Evolutionary conservation across 2,888 invertebrate genomes (phyloP).

Genomic region (Calephelis perditalis): DNA sequence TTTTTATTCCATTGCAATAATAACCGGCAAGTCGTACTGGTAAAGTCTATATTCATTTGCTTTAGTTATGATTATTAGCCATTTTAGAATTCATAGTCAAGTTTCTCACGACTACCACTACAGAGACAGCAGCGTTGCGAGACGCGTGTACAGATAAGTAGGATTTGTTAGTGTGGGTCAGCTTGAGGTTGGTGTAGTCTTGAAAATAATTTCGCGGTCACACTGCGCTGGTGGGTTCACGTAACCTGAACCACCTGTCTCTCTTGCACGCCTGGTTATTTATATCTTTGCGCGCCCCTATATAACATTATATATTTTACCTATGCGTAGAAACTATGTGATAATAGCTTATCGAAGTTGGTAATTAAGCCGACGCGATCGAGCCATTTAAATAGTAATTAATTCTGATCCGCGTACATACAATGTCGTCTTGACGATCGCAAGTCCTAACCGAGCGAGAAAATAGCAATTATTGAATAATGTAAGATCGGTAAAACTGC

Average conservation of each 20-base stretch:
- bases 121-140: conserved; percentile 60
- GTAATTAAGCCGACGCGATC: conserved; percentile 36
- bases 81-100: conserved; percentile 48
- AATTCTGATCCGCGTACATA: no score
- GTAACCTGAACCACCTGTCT: conserved; percentile 74
- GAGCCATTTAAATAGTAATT: conserved; percentile 21
- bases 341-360: conserved; percentile 38
- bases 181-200: conserved; percentile 72
- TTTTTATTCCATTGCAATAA: conserved; percentile 36
- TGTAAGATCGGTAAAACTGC: no score
- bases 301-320: conserved; percentile 48
- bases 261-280: conserved; percentile 74
- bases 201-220: conserved; percentile 79
- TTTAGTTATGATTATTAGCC: conserved; percentile 30
- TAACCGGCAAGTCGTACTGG: conserved; percentile 29
- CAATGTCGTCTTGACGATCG: no score
- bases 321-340: conserved; percentile 37
- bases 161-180: conserved; percentile 43
- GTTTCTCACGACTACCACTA: conserved; percentile 76
- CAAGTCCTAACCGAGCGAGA: no score
- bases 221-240: conserved; percentile 70
- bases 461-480: no score
- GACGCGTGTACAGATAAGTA: conserved; percentile 54
- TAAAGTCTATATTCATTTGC: conserved; percentile 46
- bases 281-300: conserved; percentile 70